These are phyloP conservation scores for Pelosia muscerda DNA, from an alignment of 2,888 invertebrate species.

Conservation along the genomic window DNA sequence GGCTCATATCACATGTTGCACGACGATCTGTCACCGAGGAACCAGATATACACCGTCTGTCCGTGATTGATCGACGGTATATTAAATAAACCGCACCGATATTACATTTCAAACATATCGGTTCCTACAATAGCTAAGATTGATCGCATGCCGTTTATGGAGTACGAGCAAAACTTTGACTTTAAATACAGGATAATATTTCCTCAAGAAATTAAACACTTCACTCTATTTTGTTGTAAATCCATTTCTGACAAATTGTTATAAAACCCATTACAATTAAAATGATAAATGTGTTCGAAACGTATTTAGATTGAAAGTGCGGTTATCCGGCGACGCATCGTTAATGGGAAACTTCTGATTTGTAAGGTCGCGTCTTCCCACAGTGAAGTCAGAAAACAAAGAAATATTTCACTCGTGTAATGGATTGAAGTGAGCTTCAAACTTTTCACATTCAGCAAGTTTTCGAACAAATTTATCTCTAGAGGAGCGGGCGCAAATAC, in stretches of 20 bases:
- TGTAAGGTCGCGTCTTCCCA: slow-evolving; percentile 72
- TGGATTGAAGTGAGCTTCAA: slow-evolving; percentile 86
- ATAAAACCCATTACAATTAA: slow-evolving; percentile 53
- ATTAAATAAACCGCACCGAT: slow-evolving; percentile 82
- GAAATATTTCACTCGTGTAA: slow-evolving; percentile 86
- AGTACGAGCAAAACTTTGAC: slow-evolving; percentile 45
- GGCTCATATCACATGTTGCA: slow-evolving; percentile 71
- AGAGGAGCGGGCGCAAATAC: slow-evolving; percentile 81
- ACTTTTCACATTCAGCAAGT: slow-evolving; percentile 86
- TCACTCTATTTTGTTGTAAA: slow-evolving; percentile 28
- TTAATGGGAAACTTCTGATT: slow-evolving; percentile 78
- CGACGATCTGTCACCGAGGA: slow-evolving; percentile 76
- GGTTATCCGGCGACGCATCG: slow-evolving; percentile 36
- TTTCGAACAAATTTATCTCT: slow-evolving; percentile 86
- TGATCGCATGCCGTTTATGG: slow-evolving; percentile 74
- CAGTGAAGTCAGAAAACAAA: slow-evolving; percentile 82
- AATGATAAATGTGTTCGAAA: slow-evolving; percentile 58
- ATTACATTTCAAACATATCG: slow-evolving; percentile 82
- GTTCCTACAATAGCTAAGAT: slow-evolving; percentile 77
- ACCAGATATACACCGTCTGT: slow-evolving; percentile 66
- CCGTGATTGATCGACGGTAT: slow-evolving; percentile 81
- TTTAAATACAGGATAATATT: slow-evolving; percentile 11
- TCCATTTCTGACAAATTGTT: slow-evolving; percentile 47
- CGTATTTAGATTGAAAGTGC: slow-evolving; percentile 39
- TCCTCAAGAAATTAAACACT: slow-evolving; percentile 38